Percentiles rank a stretch among this genome's conserved stretches.
These are phyloP conservation scores for Esox masquinongy DNA, from an alignment of 2,797 vertebrate genomes.

Conservation along the genomic window DNA sequence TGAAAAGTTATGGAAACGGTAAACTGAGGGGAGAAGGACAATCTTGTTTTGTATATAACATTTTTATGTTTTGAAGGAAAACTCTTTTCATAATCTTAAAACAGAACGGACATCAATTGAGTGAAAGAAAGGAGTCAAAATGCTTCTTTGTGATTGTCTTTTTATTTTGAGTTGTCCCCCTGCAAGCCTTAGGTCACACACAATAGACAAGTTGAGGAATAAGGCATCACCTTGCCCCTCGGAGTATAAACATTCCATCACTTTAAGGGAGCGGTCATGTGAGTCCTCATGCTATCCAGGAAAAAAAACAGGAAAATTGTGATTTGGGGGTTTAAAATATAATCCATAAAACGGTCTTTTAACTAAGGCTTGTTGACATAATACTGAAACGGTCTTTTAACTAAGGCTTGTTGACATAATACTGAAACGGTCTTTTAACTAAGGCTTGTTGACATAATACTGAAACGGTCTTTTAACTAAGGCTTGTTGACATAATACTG, in stretches of 20 bases:
- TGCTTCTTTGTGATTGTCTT: background rate
- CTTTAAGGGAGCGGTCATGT: slow-evolving; percentile 37
- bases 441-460: too few relatives aligned
- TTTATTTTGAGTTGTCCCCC: background rate
- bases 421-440: too few relatives aligned
- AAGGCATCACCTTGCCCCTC: slow-evolving; percentile 42
- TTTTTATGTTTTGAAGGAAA: background rate
- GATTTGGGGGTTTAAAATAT: too few relatives aligned
- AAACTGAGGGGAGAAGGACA: background rate
- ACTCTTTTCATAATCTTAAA: background rate
- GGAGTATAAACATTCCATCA: slow-evolving; percentile 39
- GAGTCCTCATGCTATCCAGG: too few relatives aligned
- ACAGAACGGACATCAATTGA: background rate
- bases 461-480: too few relatives aligned
- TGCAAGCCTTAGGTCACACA: slow-evolving; percentile 13
- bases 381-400: too few relatives aligned
- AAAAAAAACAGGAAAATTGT: too few relatives aligned
- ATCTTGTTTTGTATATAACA: background rate
- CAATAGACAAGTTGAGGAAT: slow-evolving; percentile 31
- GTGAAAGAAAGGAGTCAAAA: background rate
- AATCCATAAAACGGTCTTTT: too few relatives aligned
- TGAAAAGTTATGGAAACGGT: background rate
- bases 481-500: too few relatives aligned
- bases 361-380: too few relatives aligned
- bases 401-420: too few relatives aligned